Conservation (phyloP, 2,113 vertebrate species). For the Syngnathus typhle region DNA sequence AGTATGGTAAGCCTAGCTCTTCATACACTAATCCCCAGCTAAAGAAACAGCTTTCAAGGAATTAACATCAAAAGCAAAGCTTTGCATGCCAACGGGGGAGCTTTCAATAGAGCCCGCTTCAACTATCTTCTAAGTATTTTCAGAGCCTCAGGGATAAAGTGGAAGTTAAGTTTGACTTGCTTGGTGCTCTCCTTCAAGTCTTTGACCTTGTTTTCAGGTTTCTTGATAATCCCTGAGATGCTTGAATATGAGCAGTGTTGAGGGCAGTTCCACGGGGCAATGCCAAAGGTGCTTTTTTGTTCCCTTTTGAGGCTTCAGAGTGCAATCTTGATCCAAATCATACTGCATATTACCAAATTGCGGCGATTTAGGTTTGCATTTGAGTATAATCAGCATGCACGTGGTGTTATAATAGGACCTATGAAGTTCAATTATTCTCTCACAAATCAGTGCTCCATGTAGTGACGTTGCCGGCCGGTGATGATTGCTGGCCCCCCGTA, state of each 20-base stretch:
- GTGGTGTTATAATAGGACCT: slow-evolving; percentile 1
- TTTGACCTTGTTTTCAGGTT: slow-evolving; percentile 75
- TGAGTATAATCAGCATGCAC: neutral
- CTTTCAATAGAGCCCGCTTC: slow-evolving; percentile 72
- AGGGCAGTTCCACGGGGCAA: slow-evolving; percentile 40
- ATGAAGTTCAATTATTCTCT: slow-evolving; percentile 28
- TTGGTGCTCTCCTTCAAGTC: slow-evolving; percentile 68
- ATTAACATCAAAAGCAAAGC: slow-evolving; percentile 79
- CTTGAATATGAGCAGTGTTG: slow-evolving; percentile 44
- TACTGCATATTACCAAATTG: neutral
- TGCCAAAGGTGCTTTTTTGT: slow-evolving; percentile 29
- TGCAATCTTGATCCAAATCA: slow-evolving; percentile 26
- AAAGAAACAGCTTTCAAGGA: slow-evolving; percentile 80
- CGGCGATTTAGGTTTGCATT: slow-evolving; percentile 7
- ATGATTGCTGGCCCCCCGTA: slow-evolving; percentile 46
- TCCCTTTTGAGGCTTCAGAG: slow-evolving; percentile 6
- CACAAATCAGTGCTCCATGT: slow-evolving; percentile 19
- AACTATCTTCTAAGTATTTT: slow-evolving; percentile 73
- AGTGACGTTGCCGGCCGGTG: slow-evolving; percentile 21
- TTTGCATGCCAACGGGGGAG: slow-evolving; percentile 70
- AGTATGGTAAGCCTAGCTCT: slow-evolving; percentile 74
- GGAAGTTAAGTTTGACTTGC: slow-evolving; percentile 76
- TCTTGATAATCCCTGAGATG: slow-evolving; percentile 68
- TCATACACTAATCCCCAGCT: slow-evolving; percentile 75
- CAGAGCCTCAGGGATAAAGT: slow-evolving; percentile 69